Evolutionary conservation across 2,797 vertebrate genomes (phyloP).

Genomic region (Mareca strepera): DNA sequence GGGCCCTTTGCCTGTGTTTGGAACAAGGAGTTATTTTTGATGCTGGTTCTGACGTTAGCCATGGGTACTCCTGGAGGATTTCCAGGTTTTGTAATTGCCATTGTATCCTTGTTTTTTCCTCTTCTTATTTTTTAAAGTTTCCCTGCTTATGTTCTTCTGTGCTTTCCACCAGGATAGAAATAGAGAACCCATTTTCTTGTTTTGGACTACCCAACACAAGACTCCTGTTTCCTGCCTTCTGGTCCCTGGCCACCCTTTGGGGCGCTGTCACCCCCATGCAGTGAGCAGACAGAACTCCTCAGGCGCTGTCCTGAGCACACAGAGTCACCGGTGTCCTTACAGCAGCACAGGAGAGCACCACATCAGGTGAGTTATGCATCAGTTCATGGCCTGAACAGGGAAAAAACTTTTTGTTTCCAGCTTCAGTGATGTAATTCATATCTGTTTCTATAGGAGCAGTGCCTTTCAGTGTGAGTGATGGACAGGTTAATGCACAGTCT

Average conservation of each 20-base stretch:
- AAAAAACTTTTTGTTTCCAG: not conserved
- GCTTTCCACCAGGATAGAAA: not conserved
- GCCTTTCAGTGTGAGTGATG: not conserved
- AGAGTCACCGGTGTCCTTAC: not conserved
- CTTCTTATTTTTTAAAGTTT: not conserved
- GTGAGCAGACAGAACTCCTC: rapidly evolving
- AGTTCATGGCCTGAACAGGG: not conserved
- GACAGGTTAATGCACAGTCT: not conserved
- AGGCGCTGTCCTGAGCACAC: rapidly evolving
- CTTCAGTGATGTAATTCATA: not conserved
- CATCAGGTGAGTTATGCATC: not conserved
- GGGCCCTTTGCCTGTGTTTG: not conserved
- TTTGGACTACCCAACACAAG: not conserved
- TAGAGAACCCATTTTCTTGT: rapidly evolving
- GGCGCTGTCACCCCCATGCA: rapidly evolving
- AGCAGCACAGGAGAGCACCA: not conserved
- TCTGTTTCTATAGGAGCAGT: not conserved
- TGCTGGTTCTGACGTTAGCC: not conserved
- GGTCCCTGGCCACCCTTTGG: not conserved
- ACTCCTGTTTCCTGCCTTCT: not conserved
- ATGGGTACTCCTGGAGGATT: not conserved
- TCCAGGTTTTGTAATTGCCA: not conserved
- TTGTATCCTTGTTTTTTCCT: not conserved
- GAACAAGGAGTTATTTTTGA: not conserved
- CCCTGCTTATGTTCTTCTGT: not conserved